Conservation (phyloP, 2,113 vertebrate genomes). For the Cyanocitta stelleri region DNA sequence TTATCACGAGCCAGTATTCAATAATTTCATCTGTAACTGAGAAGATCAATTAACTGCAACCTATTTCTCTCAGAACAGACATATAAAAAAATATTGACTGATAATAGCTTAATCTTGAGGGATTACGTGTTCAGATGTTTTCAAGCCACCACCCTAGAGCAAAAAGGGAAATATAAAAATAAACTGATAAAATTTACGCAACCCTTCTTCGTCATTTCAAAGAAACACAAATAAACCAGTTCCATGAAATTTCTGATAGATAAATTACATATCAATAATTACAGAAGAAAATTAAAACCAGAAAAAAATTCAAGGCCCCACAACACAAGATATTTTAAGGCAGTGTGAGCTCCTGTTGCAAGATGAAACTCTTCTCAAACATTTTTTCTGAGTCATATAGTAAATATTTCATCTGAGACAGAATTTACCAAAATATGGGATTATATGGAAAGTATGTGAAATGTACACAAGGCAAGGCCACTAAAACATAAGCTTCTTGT, state of each 20-base stretch:
- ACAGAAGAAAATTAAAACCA: not conserved
- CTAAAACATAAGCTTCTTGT: not conserved
- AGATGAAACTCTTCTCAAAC: not conserved
- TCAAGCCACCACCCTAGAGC: not conserved
- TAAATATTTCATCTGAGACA: not conserved
- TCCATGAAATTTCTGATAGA: not conserved
- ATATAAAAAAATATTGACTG: not conserved
- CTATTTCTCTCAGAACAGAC: not conserved
- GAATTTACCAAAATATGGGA: conserved; percentile 33
- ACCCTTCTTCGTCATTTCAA: not conserved
- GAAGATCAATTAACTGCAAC: not conserved
- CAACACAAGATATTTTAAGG: not conserved
- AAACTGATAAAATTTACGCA: not conserved
- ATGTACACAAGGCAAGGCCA: not conserved
- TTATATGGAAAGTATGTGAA: conserved; percentile 28
- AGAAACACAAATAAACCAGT: not conserved
- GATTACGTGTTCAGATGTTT: not conserved
- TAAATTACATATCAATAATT: not conserved
- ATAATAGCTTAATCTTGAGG: not conserved
- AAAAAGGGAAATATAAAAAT: not conserved
- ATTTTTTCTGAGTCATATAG: not conserved
- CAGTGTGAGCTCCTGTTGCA: not conserved
- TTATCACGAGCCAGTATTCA: not conserved
- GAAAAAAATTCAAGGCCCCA: not conserved
- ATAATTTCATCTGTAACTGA: not conserved